Base-by-base conservation (phyloP, 2,888 invertebrate genomes). In the Pocota personata region DNA sequence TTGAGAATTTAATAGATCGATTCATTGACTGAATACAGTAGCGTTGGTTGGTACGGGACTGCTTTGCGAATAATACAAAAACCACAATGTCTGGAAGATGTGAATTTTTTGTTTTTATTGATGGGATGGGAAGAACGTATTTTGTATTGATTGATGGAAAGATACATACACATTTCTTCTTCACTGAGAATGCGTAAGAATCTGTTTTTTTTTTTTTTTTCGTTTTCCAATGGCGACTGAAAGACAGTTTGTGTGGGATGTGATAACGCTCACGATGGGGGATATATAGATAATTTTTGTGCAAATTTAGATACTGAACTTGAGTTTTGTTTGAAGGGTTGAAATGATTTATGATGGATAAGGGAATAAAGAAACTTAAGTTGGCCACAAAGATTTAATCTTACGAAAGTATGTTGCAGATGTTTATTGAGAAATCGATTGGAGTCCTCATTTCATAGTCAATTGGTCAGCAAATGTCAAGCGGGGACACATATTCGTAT, bases 1-100 rank as follows among this genome's bases (percentile, higher is more conserved):
- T 72, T 72, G 35, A 37, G 37, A 50, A 60, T 48, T 60, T 37
- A 72, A 60, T 19, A 32, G 58, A 48, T 58, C 58, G 58, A 60
- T 72, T 60, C 60, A 60, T 50, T 60, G 72, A 60, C 58, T 46
- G 62, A 60, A 12, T 19, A 30, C 3, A 1, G 30, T n/a, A 35
- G 24, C 16, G 24, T 40, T n/a, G n/a, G 24, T 14, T 40, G 10
- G 16, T 8, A 4, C 16, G 32, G 24, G 4, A 21, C 12, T 10
- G 16, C 19, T 46, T 14, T 16, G 16, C 27, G 52, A n/a, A 27
- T 55, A 12, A 30, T 30, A 32, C n/a, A n/a, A n/a, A n/a, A n/a
- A n/a, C 55, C 55, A 7, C 55, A 55, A 55, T 32, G 55, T 55
- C 55, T 55, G 37, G 37, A 58, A 58, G 24, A 27, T 14, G 8